Percentiles rank a stretch among this genome's conserved stretches.
phyloP scores from a whole-genome alignment of 2,888 invertebrate genomes.

The Drosophila pegasa region DNA sequence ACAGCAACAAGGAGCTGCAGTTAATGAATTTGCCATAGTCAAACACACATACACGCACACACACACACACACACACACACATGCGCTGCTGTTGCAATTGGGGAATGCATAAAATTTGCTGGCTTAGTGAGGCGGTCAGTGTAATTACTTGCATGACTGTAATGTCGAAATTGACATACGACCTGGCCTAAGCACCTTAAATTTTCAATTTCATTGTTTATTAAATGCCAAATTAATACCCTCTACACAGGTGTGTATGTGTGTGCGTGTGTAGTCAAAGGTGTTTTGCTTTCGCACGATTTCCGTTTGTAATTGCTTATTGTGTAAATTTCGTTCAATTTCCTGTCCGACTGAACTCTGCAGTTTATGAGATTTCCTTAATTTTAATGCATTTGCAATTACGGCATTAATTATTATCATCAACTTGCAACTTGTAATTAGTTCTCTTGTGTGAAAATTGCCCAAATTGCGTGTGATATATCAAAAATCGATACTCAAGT shows the following conservation, averaged over 20 bases:
- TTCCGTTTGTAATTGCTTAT: slow-evolving; percentile 73
- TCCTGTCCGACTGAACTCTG: slow-evolving; percentile 43
- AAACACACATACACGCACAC: slow-evolving; percentile 14
- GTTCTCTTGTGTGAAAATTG: slow-evolving; percentile 52
- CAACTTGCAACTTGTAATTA: slow-evolving; percentile 36
- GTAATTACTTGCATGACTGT: slow-evolving; percentile 74
- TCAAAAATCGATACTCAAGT: slow-evolving; percentile 12
- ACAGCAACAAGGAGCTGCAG: slow-evolving; percentile 27
- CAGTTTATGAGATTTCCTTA: slow-evolving; percentile 55
- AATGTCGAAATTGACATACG: slow-evolving; percentile 63
- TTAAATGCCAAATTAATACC: slow-evolving; percentile 74
- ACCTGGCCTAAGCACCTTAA: slow-evolving; percentile 66
- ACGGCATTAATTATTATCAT: slow-evolving; percentile 45
- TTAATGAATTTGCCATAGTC: slow-evolving; percentile 53
- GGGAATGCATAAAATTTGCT: slow-evolving; percentile 49
- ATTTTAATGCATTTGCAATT: slow-evolving; percentile 61
- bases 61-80: slow-evolving; percentile 12
- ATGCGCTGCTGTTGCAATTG: slow-evolving; percentile 28
- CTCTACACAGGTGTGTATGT: slow-evolving; percentile 9
- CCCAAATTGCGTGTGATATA: slow-evolving; percentile 21
- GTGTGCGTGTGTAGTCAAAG: slow-evolving; percentile 50
- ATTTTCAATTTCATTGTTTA: slow-evolving; percentile 79
- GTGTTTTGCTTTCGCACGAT: slow-evolving; percentile 67
- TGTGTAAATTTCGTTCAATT: slow-evolving; percentile 69
- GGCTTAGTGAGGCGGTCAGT: slow-evolving; percentile 42